These are phyloP conservation scores for Spermophilus dauricus DNA, from an alignment of 2,113 vertebrate species.

Conservation along the genomic window DNA sequence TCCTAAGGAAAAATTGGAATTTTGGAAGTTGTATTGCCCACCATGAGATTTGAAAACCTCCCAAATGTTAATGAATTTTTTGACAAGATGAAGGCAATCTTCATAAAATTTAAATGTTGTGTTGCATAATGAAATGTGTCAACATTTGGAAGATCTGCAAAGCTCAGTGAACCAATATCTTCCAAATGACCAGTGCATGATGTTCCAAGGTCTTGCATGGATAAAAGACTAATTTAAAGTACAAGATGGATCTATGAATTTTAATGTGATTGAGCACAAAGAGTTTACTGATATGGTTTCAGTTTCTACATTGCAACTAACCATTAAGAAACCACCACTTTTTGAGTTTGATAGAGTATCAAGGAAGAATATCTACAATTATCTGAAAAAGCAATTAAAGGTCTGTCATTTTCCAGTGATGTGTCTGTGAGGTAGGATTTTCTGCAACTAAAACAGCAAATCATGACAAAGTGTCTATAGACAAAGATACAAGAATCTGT, in stretches of 20 bases:
- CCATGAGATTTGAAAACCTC: background rate
- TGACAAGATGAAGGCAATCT: background rate
- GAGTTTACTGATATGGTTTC: background rate
- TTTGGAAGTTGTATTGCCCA: background rate
- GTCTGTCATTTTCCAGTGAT: background rate
- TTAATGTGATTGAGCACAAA: background rate
- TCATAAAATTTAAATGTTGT: background rate
- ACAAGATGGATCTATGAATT: background rate
- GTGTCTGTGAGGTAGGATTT: background rate
- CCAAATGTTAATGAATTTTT: background rate
- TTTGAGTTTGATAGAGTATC: background rate
- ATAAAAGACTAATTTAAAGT: background rate
- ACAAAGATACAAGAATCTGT: background rate
- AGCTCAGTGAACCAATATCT: background rate
- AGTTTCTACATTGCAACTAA: background rate
- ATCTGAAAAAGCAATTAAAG: background rate
- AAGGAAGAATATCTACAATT: background rate
- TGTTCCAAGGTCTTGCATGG: background rate
- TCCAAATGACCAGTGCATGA: background rate
- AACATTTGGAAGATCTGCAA: background rate
- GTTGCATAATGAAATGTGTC: background rate
- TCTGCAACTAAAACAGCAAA: slow-evolving; percentile 2
- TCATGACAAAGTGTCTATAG: background rate
- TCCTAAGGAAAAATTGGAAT: background rate
- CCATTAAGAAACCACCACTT: slow-evolving; percentile 6